Conservation (phyloP, 2,888 invertebrate species). For the Sylvicola fuscatus region DNA sequence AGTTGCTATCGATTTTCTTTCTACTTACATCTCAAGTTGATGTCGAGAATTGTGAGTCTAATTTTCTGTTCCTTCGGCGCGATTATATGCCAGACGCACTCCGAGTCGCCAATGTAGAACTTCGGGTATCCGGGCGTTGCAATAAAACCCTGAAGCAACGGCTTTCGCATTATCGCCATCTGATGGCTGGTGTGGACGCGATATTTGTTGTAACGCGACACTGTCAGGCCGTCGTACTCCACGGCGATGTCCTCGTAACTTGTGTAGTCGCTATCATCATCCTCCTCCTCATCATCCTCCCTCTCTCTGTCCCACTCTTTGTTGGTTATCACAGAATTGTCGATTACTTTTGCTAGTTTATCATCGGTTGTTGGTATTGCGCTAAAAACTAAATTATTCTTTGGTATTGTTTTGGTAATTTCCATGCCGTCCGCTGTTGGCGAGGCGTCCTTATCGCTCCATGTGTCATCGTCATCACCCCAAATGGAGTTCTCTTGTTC, state of each 20-base stretch:
- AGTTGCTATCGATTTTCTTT: not conserved
- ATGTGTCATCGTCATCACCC: not conserved
- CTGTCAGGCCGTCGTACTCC: not conserved
- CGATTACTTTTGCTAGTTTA: conserved; percentile 2
- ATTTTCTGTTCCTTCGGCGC: conserved; percentile 41
- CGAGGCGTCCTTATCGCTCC: not conserved
- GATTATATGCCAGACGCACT: conserved; percentile 45
- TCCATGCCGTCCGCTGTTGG: not conserved
- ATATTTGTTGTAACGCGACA: conserved; percentile 2
- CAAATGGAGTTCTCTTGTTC: not conserved
- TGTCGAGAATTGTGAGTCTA: conserved; percentile 42
- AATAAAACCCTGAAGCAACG: conserved; percentile 33
- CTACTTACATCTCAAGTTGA: conserved; percentile 45
- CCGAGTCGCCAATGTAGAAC: conserved; percentile 42
- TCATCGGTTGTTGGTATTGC: not conserved
- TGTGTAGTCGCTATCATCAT: not conserved
- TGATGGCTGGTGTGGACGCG: conserved; percentile 10
- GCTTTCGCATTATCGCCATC: conserved; percentile 10
- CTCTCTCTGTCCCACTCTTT: not conserved
- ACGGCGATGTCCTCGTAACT: conserved; percentile 1
- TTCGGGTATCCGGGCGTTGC: conserved; percentile 55
- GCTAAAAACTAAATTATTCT: not conserved
- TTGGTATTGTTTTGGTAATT: not conserved
- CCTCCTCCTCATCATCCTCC: conserved; percentile 2
- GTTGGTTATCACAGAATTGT: conserved; percentile 4